A percentile compares a stretch with the other conserved stretches of the same genome.
phyloP scores from a whole-genome alignment of 2,113 vertebrate species.

The Acrocephalus kingi region DNA sequence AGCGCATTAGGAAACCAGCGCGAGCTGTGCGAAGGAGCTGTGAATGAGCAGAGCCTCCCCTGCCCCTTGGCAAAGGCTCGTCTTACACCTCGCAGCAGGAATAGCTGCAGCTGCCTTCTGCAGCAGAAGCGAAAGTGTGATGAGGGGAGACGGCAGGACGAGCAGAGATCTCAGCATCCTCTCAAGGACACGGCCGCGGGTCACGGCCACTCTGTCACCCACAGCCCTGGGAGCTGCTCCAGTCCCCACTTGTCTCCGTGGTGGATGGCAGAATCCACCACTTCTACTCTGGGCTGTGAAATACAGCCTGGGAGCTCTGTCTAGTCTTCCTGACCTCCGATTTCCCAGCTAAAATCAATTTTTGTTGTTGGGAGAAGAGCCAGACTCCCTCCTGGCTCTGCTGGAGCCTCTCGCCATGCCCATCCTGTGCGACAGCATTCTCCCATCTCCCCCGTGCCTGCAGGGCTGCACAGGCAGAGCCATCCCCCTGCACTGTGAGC shows the following conservation, averaged over 20 bases:
- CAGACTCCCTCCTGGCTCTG: neutral
- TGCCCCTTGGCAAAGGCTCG: neutral
- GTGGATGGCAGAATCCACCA: neutral
- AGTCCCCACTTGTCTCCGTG: neutral
- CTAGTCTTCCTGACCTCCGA: neutral
- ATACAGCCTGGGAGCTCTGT: neutral
- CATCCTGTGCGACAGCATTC: neutral
- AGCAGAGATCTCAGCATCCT: neutral
- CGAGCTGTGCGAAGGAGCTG: neutral
- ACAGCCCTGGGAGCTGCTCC: neutral
- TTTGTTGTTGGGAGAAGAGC: neutral
- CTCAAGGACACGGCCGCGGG: neutral
- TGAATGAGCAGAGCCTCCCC: neutral
- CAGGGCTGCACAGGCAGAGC: fast-evolving
- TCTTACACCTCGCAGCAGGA: neutral
- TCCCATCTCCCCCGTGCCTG: neutral
- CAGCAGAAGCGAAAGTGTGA: neutral
- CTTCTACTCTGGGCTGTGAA: neutral
- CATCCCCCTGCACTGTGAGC: neutral
- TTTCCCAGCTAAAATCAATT: neutral
- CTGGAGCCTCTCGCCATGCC: neutral
- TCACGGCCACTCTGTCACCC: neutral
- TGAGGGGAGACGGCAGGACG: neutral
- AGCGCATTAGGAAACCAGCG: neutral
- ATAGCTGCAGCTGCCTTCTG: neutral